A percentile compares a stretch with the other conserved stretches of the same genome.
phyloP scores from a whole-genome alignment of 2,113 vertebrate species.

The Indicator maculatus region DNA sequence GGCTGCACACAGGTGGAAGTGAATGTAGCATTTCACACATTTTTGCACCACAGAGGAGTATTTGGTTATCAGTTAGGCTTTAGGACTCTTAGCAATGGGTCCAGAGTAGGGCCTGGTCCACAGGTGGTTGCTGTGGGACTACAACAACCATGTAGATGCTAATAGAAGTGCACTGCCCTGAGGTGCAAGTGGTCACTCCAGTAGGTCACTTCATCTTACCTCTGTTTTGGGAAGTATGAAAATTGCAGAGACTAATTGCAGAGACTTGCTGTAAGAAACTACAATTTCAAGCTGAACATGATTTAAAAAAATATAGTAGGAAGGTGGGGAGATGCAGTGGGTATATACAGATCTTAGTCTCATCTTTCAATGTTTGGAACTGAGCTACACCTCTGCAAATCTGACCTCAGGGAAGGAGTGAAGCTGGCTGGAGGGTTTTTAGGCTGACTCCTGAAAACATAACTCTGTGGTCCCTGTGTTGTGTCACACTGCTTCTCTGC shows the following conservation, averaged over 20 bases:
- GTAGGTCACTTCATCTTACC: not conserved
- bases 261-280: not conserved
- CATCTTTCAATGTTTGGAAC: not conserved
- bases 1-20: not conserved
- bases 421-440: not conserved
- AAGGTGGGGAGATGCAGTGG: not conserved
- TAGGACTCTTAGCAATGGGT: not conserved
- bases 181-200: not conserved
- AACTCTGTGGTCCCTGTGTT: not conserved
- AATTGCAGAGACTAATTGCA: not conserved
- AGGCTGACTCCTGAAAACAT: not conserved
- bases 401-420: not conserved
- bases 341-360: not conserved
- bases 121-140: rapidly evolving
- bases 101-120: not conserved
- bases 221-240: not conserved
- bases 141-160: rapidly evolving
- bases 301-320: not conserved
- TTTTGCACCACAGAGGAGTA: not conserved
- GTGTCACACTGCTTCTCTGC: not conserved
- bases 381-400: not conserved
- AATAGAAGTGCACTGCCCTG: not conserved
- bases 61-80: not conserved
- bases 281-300: not conserved
- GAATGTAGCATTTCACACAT: not conserved